phyloP scores from a whole-genome alignment of 2,113 vertebrate species.

The Zingel zingel region DNA sequence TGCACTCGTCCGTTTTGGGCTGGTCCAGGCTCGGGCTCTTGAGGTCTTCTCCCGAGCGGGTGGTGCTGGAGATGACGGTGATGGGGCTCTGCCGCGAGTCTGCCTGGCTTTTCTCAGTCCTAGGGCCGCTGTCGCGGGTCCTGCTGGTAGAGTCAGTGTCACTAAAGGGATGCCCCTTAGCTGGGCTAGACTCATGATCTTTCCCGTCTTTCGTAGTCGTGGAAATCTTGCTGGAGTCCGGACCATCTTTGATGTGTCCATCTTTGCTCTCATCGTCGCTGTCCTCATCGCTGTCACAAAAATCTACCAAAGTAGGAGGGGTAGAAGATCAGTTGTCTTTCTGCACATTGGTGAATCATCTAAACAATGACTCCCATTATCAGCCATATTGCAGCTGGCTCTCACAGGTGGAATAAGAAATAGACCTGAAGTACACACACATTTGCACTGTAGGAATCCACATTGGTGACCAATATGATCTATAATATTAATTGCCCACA shows the following conservation, averaged over 20 bases:
- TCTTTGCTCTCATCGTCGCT: slow-evolving; percentile 96
- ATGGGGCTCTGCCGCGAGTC: slow-evolving; percentile 95
- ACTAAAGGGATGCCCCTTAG: slow-evolving; percentile 80
- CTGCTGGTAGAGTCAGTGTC: slow-evolving; percentile 77
- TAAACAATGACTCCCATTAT: background rate
- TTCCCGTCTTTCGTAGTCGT: slow-evolving; percentile 90
- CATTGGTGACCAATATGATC: background rate
- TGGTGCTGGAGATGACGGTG: slow-evolving; percentile 93
- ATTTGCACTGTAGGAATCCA: background rate
- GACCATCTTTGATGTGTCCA: slow-evolving; percentile 86
- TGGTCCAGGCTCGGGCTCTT: slow-evolving; percentile 88
- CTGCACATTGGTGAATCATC: background rate
- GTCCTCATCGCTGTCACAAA: slow-evolving; percentile 95
- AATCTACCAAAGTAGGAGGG: slow-evolving; percentile 81
- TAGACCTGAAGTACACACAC: background rate
- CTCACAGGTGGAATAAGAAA: slow-evolving; percentile 5
- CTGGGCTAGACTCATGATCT: slow-evolving; percentile 87
- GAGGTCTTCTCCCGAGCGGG: slow-evolving; percentile 89
- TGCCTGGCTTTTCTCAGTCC: slow-evolving; percentile 89
- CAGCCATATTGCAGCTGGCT: background rate
- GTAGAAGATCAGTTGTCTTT: slow-evolving; percentile 2
- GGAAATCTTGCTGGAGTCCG: slow-evolving; percentile 91
- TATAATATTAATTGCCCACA: background rate
- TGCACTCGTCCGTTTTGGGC: slow-evolving; percentile 89
- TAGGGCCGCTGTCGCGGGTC: slow-evolving; percentile 79